A percentile compares a stretch with the other conserved stretches of the same genome.
Conservation (phyloP, 2,888 invertebrate genomes). For the Hypena proboscidalis region DNA sequence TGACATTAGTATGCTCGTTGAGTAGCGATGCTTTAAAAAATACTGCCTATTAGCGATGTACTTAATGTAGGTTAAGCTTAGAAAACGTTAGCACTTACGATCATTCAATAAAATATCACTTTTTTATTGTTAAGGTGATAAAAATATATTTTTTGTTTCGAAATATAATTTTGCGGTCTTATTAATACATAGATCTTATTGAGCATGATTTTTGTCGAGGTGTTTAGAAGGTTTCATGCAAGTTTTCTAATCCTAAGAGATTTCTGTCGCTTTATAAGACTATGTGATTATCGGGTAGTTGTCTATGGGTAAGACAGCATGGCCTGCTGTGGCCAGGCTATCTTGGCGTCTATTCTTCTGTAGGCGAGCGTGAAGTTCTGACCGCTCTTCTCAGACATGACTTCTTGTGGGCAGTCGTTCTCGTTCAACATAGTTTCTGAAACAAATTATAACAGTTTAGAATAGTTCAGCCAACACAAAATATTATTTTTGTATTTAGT, state of each 20-base stretch:
- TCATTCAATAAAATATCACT: conserved; percentile 78
- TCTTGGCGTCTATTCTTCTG: conserved; percentile 98
- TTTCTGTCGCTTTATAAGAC: conserved; percentile 40
- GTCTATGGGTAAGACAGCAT: conserved; percentile 73
- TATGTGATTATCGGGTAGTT: conserved; percentile 24
- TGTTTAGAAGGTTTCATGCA: conserved; percentile 19
- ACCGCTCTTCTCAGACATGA: conserved; percentile 89
- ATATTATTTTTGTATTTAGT: background rate
- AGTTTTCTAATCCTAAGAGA: conserved; percentile 44
- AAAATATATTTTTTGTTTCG: conserved; percentile 63
- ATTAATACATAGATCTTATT: too few species aligned
- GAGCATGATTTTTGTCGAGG: conserved; percentile 50
- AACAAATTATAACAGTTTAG: background rate
- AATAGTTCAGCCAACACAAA: background rate
- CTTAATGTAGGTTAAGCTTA: conserved; percentile 61
- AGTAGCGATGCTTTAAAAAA: conserved; percentile 71
- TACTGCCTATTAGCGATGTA: conserved; percentile 70
- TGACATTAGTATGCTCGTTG: conserved; percentile 62
- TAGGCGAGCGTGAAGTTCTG: conserved; percentile 97
- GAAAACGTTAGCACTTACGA: conserved; percentile 59
- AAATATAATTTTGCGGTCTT: conserved; percentile 45
- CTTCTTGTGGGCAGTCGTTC: conserved; percentile 95
- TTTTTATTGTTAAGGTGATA: conserved; percentile 68
- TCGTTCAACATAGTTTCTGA: conserved; percentile 95
- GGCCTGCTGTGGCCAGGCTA: conserved; percentile 95